Base-by-base conservation (phyloP, 2,888 invertebrate genomes). In the Augiades crinisus region DNA sequence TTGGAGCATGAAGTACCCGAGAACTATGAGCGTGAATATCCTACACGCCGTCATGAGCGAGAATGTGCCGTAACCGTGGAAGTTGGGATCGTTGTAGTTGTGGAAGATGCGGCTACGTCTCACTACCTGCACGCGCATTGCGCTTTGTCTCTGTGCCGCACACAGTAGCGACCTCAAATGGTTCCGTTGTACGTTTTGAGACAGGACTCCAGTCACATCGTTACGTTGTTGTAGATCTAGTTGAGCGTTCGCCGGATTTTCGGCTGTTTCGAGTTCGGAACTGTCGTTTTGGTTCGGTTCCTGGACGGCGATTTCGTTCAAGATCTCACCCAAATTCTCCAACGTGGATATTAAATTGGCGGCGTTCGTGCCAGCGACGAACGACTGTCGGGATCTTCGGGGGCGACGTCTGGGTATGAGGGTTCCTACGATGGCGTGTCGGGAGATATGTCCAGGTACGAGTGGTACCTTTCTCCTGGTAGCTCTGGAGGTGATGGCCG, bases 1-100 rank as follows among this genome's bases (percentile, higher is more conserved):
- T 36, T 45, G 37, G 24, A 50, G 50, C 50, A 50, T 50, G 8
- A 33, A 50, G 14, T 50, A 50, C 12, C 50, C 50, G 27, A 50
- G 50, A 5, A 43, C 7, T 24, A 50, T 10, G 6, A 50, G 50
- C 36, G 50, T 43, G 17, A 50, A 43, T 27, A 50, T 43, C 19
- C 50, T 50, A 43, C 34, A 50, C n/a, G 43, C 4, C 3, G 41
- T 50, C n/a, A 50, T 14, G 7, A 50, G 27, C 6, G 50, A 50
- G 6, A 50, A 14, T 5, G 50, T 43, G 12, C 43, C 50, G 36
- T 43, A 27, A 27, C 27, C 27, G 7, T n/a, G n/a, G 10, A 27
- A 27, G 10, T 27, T 27, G 3, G 19, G 19, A 2, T 27, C 27
- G 10, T 27, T 10, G 10, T 27, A 27, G 27, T 27, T 10, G 1